Conservation (phyloP, 2,888 invertebrate species). For the Melitaea athalia region DNA sequence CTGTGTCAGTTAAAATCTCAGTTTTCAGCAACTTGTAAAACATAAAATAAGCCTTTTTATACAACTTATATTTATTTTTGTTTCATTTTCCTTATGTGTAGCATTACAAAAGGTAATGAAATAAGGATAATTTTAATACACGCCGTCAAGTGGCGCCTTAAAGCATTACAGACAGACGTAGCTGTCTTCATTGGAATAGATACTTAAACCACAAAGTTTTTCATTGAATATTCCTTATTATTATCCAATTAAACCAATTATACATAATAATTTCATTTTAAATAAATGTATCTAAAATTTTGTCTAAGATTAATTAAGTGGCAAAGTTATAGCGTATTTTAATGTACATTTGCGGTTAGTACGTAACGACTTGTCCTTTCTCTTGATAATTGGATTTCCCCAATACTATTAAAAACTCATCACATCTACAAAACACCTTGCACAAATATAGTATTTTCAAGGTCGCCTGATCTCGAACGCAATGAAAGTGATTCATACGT, state of each 20-base stretch:
- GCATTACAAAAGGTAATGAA: background rate
- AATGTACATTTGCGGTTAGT: too few relatives aligned
- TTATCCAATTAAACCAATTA: background rate
- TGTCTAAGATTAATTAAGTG: too few relatives aligned
- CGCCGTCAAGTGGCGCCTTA: background rate
- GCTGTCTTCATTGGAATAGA: background rate
- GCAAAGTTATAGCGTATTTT: too few relatives aligned
- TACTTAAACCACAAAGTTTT: background rate
- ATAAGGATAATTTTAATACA: background rate
- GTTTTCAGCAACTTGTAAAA: too few relatives aligned
- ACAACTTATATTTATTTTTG: background rate
- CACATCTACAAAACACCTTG: constrained; percentile 1
- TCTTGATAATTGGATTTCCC: too few relatives aligned
- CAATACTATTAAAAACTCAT: background rate
- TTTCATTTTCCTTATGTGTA: background rate
- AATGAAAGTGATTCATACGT: constrained; percentile 57
- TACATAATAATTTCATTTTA: background rate
- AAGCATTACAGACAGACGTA: background rate
- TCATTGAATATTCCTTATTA: background rate
- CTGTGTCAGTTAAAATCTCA: too few relatives aligned
- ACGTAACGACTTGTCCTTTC: too few relatives aligned
- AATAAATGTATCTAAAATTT: too few relatives aligned
- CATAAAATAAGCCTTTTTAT: too few relatives aligned
- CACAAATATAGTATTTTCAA: constrained; percentile 11
- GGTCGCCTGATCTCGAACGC: constrained; percentile 29